phyloP scores from a whole-genome alignment of 2,888 invertebrate species.

The Melinaea marsaeus region DNA sequence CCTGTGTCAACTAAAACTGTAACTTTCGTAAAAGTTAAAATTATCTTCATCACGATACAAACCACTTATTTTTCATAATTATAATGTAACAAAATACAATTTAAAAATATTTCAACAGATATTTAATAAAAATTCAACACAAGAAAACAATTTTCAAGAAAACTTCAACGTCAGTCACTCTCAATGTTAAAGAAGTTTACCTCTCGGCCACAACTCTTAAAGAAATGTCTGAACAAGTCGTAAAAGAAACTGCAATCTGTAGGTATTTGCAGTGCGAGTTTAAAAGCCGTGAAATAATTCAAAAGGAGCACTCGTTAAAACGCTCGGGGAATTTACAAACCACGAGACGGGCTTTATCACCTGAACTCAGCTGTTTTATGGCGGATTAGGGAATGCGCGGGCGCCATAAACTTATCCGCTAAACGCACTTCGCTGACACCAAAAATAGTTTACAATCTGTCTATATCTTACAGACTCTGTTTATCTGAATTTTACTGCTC shows the following conservation, averaged over 20 bases:
- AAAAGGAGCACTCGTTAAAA: slow-evolving; percentile 67
- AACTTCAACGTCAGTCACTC: background rate
- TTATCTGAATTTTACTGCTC: slow-evolving; percentile 64
- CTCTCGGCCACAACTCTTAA: slow-evolving; percentile 16
- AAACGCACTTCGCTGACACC: slow-evolving; percentile 72
- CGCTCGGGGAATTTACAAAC: slow-evolving; percentile 62
- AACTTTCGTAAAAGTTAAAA: too few species aligned
- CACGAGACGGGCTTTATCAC: slow-evolving; percentile 63
- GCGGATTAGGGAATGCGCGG: slow-evolving; percentile 25
- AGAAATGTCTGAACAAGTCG: slow-evolving; percentile 39
- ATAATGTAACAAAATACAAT: background rate
- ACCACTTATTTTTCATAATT: too few species aligned
- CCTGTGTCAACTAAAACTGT: too few species aligned
- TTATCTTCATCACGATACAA: too few species aligned
- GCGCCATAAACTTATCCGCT: slow-evolving; percentile 53
- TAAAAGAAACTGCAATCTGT: slow-evolving; percentile 58
- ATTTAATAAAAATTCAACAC: background rate
- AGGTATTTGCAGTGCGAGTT: slow-evolving; percentile 45
- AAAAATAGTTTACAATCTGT: slow-evolving; percentile 73
- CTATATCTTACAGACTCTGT: slow-evolving; percentile 55
- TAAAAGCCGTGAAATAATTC: slow-evolving; percentile 71
- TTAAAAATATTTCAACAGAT: background rate
- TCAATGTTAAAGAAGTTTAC: slow-evolving; percentile 9
- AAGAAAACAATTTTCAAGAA: slow-evolving; percentile 9
- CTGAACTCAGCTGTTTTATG: slow-evolving; percentile 56